Evolutionary conservation across 2,888 invertebrate genomes (phyloP).

Genomic region (Amphipoea lucens): DNA sequence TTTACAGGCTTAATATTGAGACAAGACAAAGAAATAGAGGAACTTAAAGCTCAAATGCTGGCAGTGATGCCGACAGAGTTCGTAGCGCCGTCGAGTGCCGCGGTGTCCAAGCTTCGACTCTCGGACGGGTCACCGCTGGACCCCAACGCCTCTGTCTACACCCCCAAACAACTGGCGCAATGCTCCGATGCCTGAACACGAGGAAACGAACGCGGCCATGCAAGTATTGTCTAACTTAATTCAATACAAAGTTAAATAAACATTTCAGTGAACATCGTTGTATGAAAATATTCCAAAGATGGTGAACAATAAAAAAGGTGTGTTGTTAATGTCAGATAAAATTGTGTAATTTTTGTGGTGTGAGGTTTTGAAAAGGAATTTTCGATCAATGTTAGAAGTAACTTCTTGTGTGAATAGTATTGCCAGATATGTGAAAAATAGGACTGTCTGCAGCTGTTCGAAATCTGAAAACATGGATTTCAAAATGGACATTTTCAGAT

Average conservation of each 20-base stretch:
- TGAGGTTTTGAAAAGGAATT: conserved; percentile 36
- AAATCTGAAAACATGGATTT: conserved; percentile 21
- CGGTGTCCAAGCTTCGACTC: conserved; percentile 79
- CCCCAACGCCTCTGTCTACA: conserved; percentile 97
- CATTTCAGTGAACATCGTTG: conserved; percentile 38
- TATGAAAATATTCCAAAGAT: conserved; percentile 46
- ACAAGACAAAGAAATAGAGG: conserved; percentile 97
- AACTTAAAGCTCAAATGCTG: conserved; percentile 97
- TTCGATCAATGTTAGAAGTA: conserved; percentile 33
- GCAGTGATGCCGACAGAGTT: conserved; percentile 96
- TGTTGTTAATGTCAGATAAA: conserved; percentile 32
- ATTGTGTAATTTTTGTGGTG: conserved; percentile 46
- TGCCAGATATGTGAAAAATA: conserved; percentile 42
- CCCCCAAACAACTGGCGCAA: conserved; percentile 92
- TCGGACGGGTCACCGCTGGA: conserved; percentile 91
- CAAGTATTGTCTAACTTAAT: conserved; percentile 54
- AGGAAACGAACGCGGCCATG: conserved; percentile 33
- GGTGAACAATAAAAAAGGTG: conserved; percentile 46
- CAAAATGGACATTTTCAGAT: conserved; percentile 25
- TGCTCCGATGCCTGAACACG: conserved; percentile 82
- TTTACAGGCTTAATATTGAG: conserved; percentile 93
- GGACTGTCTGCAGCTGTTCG: conserved; percentile 31
- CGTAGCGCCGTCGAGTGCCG: conserved; percentile 68
- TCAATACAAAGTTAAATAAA: conserved; percentile 16
- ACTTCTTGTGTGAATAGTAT: conserved; percentile 41